A percentile compares a stretch with the other conserved stretches of the same genome.
These are phyloP conservation scores for Drosophila imparisetae DNA, from an alignment of 2,888 invertebrate genomes.

Conservation along the genomic window DNA sequence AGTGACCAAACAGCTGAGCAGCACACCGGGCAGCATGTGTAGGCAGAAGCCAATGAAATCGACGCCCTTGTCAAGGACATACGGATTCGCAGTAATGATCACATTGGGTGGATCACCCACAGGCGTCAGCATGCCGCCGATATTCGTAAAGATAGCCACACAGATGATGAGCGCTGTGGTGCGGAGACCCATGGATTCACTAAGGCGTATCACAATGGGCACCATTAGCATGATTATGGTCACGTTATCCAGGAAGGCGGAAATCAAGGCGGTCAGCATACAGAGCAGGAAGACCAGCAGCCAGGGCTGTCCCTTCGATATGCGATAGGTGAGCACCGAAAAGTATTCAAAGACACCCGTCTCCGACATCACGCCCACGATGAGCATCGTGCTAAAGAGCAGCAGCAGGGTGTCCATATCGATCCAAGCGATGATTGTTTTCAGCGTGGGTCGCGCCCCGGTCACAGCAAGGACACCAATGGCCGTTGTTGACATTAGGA, in stretches of 20 bases:
- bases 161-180: constrained; percentile 93
- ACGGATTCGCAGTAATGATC: constrained; percentile 79
- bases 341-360: constrained; percentile 92
- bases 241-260: constrained; percentile 91
- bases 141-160: constrained; percentile 94
- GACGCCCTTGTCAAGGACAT: constrained; percentile 85
- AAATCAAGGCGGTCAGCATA: constrained; percentile 88
- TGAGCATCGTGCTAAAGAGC: constrained; percentile 91
- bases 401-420: constrained; percentile 89
- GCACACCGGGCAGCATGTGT: constrained; percentile 92
- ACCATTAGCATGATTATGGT: constrained; percentile 91
- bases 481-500: constrained; percentile 87
- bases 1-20: constrained; percentile 84
- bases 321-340: constrained; percentile 88
- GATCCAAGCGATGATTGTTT: constrained; percentile 89
- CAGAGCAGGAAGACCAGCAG: constrained; percentile 89
- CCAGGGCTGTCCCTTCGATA: constrained; percentile 90
- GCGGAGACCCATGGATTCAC: constrained; percentile 94
- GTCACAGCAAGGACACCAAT: constrained; percentile 88
- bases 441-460: constrained; percentile 88
- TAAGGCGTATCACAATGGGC: constrained; percentile 91
- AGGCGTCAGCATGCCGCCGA: constrained; percentile 95
- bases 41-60: constrained; percentile 91
- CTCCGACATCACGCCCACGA: constrained; percentile 90
- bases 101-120: constrained; percentile 93